Base-by-base conservation (phyloP, 2,113 vertebrate genomes). In the Poecilia latipinna region DNA sequence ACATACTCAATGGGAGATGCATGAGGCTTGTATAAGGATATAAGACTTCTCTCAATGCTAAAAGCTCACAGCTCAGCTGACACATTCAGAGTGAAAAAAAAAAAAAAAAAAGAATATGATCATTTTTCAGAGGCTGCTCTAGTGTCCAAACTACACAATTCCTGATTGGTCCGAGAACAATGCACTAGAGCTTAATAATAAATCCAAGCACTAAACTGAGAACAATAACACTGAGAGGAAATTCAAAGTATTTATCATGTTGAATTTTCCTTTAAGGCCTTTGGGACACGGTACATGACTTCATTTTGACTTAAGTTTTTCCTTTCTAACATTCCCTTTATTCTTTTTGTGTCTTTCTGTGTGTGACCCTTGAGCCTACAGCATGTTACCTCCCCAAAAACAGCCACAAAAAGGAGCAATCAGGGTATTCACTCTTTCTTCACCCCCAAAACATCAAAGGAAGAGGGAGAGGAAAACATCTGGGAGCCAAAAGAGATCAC, bases 401-500 rank as follows among this genome's bases (percentile, higher is more conserved):
- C 72, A 80, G 74, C 70, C 70, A 71, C 73, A 83, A 78, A 86
- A 81, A 85, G 68, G 73, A 88, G 68, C 33, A 24, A 88, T 83
- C 24, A 13, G 70, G 79, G 70, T 74, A 63, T 84, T 77, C 44
- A 60, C 70, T 88, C 64, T 1, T 70, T 72, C 79, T 84, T 80
- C 81, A 73, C 73, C 61, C 67, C 28, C 8, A 33, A 79, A 72
- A 88, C 90, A 84, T 93, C 91, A 93, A 92, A 93, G 87, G 48
- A 81, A 2, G 63, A n/a, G 85, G 72, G 70, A 72, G 78, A 79
- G 77, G 71, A 71, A 83, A 90, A 90, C 91, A 93, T 90, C 89
- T 93, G 90, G 82, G 82, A 92, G 84, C 78, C 83, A 87, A 91
- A 86, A 83, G 75, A 89, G 71, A 79, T 88, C 31, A 57, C 82